phyloP scores from a whole-genome alignment of 2,797 vertebrate genomes.

The Rhinatrema bivittatum region DNA sequence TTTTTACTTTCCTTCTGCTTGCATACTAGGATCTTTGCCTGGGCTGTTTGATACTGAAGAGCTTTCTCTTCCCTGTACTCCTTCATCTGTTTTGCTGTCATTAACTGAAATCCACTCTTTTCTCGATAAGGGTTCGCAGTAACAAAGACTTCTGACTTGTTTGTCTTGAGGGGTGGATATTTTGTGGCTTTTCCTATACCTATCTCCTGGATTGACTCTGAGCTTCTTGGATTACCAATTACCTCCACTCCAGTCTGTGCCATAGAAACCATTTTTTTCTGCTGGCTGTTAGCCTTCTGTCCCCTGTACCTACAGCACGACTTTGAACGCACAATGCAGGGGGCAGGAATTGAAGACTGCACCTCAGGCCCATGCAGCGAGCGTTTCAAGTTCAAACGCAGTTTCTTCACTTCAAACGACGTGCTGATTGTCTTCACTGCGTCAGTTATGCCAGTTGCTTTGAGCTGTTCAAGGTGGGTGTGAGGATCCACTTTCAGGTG shows the following conservation, averaged over 20 bases:
- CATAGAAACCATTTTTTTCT: neutral
- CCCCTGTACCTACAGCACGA: neutral
- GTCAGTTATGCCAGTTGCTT: neutral
- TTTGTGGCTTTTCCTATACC: neutral
- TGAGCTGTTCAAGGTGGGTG: slow-evolving; percentile 1
- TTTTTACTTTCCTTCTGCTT: slow-evolving; percentile 32
- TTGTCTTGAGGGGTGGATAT: neutral
- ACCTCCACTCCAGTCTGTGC: neutral
- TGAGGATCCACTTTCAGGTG: neutral
- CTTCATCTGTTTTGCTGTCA: slow-evolving; percentile 48
- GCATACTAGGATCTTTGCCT: neutral
- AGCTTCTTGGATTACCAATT: neutral
- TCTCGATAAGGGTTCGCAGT: slow-evolving; percentile 27
- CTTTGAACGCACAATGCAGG: slow-evolving; percentile 21
- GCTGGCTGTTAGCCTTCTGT: neutral
- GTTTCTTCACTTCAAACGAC: slow-evolving; percentile 36
- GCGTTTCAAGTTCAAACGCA: slow-evolving; percentile 34
- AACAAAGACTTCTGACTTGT: rapidly evolving
- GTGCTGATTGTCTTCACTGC: slow-evolving; percentile 22
- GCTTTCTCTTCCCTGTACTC: slow-evolving; percentile 10
- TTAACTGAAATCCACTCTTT: slow-evolving; percentile 39
- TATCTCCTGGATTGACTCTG: slow-evolving; percentile 12
- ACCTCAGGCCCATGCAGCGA: slow-evolving; percentile 23
- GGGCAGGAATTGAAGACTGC: slow-evolving; percentile 41
- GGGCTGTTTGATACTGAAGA: slow-evolving; percentile 15